A percentile compares a stretch with the other conserved stretches of the same genome.
Evolutionary conservation across 2,113 vertebrate species (phyloP).

Genomic region (Nesoenas mayeri): DNA sequence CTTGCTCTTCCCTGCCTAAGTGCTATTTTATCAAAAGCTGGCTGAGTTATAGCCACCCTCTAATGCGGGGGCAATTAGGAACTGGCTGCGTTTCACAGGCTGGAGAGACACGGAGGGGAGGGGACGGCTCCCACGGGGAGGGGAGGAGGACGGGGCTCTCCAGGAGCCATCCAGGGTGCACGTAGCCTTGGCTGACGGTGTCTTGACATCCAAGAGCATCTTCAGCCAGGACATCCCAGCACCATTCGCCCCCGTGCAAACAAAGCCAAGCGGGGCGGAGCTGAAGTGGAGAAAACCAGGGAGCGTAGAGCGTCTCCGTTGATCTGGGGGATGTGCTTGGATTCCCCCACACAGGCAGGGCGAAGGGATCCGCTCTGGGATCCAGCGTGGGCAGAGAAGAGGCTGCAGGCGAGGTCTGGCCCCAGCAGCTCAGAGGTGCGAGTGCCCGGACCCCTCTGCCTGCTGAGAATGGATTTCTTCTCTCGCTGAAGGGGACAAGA

Average conservation of each 20-base stretch:
- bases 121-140: not conserved
- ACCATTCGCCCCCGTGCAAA: fast-evolving
- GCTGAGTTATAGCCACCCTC: conserved; percentile 60
- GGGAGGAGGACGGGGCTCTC: conserved; percentile 3
- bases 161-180: not conserved
- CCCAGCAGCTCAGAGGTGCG: not conserved
- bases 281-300: not conserved
- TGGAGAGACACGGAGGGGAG: not conserved
- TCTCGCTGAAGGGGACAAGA: conserved; percentile 4
- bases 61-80: conserved; percentile 56
- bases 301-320: not conserved
- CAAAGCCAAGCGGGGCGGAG: not conserved
- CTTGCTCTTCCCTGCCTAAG: conserved; percentile 58
- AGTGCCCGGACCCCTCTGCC: not conserved
- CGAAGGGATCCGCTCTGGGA: not conserved
- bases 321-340: not conserved
- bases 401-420: not conserved
- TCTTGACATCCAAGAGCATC: not conserved
- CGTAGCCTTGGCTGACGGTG: not conserved
- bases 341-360: not conserved
- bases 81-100: conserved; percentile 47
- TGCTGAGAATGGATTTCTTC: conserved; percentile 13
- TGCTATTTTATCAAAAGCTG: conserved; percentile 67
- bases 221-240: not conserved
- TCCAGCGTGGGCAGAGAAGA: not conserved